Base-by-base conservation (phyloP, 2,797 vertebrate genomes). In the Hirundo rustica region DNA sequence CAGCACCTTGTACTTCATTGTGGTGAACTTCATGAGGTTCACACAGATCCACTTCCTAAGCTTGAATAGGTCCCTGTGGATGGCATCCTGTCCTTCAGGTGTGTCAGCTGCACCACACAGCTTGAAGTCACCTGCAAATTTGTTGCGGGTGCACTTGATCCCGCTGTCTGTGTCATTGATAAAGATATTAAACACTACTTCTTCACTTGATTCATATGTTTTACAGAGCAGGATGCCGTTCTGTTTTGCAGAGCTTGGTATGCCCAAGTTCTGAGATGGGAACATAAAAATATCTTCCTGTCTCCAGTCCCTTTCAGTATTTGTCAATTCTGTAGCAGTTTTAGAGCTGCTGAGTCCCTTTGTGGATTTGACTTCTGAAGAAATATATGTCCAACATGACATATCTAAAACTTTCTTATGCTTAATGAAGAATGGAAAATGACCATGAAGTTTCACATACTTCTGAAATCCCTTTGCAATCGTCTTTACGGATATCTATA, bases 221-320 rank as follows among this genome's bases (percentile, higher is more conserved):
- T 73, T 68, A 47, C 27, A 82, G 13, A 85, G 53, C 22, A 58
- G 22, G 17, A 34, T 68, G 30, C 23, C 23, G 19, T 80, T 50
- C 25, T 3, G 5, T 73, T 89, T 82, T 72, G 38, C 25, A 82
- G 19, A 83, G 54, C 17, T 72, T 57, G 11, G 7, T 61, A 36
- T 29, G 7, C 16, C 7, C 0, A 0, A 20, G 9, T 20, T 81
- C 25, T 68, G 50, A 50, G 16, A 13, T 1, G 2, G 45, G 10
- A 38, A 38, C 38, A 38, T 38, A 38, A 38, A 38, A 12, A 25
- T 32, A 17, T 64, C 21, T 88, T 81, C 27, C 26, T 88, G 2
- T 71, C 64, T 80, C 26, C 25, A 38, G 4, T 60, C n/a, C 79
- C 10, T 54, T 57, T 34, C 25, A 47, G 5, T 53, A 18, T 40